Percentiles rank a stretch among this genome's conserved stretches.
phyloP scores from a whole-genome alignment of 2,888 invertebrate species.

The Pyrrhosoma nymphula region DNA sequence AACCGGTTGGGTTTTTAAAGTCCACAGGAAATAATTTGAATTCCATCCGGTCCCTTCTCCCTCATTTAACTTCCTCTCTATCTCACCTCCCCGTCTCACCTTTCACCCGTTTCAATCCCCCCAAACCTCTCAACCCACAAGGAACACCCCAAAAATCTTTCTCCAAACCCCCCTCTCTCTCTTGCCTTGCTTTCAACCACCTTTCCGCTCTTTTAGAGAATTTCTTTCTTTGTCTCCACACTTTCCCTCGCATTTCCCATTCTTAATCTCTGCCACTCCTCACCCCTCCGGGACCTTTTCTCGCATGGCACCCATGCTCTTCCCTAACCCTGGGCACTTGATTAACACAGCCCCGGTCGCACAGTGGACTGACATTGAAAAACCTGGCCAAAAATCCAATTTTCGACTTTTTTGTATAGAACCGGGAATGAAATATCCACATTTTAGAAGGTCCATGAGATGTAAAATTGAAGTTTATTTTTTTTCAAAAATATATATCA shows the following conservation, averaged over 20 bases:
- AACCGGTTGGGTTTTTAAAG: not conserved
- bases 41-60: constrained; percentile 26
- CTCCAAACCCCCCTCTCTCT: not conserved
- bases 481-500: too few species aligned
- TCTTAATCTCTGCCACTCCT: not conserved
- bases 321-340: not conserved
- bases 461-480: too few species aligned
- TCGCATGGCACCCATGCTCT: not conserved
- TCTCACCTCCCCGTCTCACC: not conserved
- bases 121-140: not conserved
- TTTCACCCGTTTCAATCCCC: not conserved
- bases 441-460: too few species aligned
- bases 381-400: too few species aligned
- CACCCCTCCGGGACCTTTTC: not conserved
- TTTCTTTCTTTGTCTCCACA: not conserved
- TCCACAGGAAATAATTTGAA: constrained; percentile 39
- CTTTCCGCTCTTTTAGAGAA: not conserved
- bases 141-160: not conserved
- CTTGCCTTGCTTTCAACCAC: not conserved
- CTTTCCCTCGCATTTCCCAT: not conserved
- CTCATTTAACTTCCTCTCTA: constrained; percentile 27
- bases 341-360: not conserved
- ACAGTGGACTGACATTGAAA: too few species aligned
- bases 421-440: too few species aligned
- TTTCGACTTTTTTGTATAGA: too few species aligned